Base-by-base conservation (phyloP, 2,797 vertebrate genomes). In the Alosa sapidissima region DNA sequence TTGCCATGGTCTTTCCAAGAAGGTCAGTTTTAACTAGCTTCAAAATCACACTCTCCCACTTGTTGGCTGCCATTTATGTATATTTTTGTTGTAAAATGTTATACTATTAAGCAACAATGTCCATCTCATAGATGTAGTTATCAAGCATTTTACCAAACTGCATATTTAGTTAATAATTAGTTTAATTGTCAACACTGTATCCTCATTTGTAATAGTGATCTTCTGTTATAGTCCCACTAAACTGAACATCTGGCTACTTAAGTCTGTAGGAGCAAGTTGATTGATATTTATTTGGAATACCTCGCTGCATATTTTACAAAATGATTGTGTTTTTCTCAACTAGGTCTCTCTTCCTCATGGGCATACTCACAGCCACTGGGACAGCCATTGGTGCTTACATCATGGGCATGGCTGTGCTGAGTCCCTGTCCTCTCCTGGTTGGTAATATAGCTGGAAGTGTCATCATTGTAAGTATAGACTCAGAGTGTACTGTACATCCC, bases 341-440 rank as follows among this genome's bases (percentile, higher is more conserved):
- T 85, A 95, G 94, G 89, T 93, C 93, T 0, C 81, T 95, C 75
- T 9, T 89, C 82, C 52, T 91, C n/a, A 88, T 95, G 88, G 92
- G 91, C 2, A 52, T 82, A 52, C 90, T 95, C 45, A 89, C 92
- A 4, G 33, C 85, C 8, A 36, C 85, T 0, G 94, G 94, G 5
- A 89, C 92, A 5, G 81, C 88, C 5, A n/a, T 94, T 5, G 94
- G 92, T 33, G 65, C 87, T 9, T 95, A 94, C 81, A 94, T 95
- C 87, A 90, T 95, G 90, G 60, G n/a, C 16, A 89, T 90, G 88
- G 94, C 94, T 0, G 90, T 84, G 6, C 82, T 94, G 83, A 95
- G 94, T 85, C 94, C 94, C 0, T 95, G 94, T 75, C 94, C 94
- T 0, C 87, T 91, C 8, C 83, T 95, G 24, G 88, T 93, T 16